Evolutionary conservation across 1,140 invertebrate genomes (phyloP), one percentile per base, ranked within the genome.

Genomic region (Drosophila biarmipes): DNA sequence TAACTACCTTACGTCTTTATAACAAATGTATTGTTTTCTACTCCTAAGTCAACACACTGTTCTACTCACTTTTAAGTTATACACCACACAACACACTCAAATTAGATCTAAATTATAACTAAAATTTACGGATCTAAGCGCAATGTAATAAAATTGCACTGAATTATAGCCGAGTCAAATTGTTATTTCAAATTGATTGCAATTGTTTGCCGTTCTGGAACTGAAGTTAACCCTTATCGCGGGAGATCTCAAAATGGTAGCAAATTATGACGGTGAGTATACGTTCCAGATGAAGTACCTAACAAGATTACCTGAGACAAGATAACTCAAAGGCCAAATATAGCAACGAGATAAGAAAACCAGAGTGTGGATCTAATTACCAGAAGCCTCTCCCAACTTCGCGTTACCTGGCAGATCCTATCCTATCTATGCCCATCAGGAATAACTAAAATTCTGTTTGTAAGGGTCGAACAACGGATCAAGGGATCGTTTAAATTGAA

Each of bases 121-220:
- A 57, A 81, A 24, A 49, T 59, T 72, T 63, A 74, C 73, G 53
- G 21, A 73, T 51, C 48, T 87, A 86, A 86, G 82, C 72, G 49
- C 49, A 66, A 61, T 86, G 78, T 86, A 87, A 81, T 68, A 69
- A 87, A 86, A 87, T 69, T 87, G 58, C 67, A 78, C 73, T 73
- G 58, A 73, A 73, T 43, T 62, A 49, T 54, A 55, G 12, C 14
- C 8, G 21, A 15, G 17, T 15, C 5, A 24, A n/a, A 11, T 11
- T 57, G 27, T 29, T 40, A 21, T 57, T 54, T 67, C 7, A 21
- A 35, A 11, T 10, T 3, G 10, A 21, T 29, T 29, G 12, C 15
- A 10, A 68, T 5, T 55, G 6, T 27, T 6, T 24, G 17, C 14
- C 10, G 14, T 6, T 12, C 17, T 27, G 17, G n/a, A 19, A 17